Base-by-base conservation (phyloP, 2,797 vertebrate species). In the Carcharodon carcharias region DNA sequence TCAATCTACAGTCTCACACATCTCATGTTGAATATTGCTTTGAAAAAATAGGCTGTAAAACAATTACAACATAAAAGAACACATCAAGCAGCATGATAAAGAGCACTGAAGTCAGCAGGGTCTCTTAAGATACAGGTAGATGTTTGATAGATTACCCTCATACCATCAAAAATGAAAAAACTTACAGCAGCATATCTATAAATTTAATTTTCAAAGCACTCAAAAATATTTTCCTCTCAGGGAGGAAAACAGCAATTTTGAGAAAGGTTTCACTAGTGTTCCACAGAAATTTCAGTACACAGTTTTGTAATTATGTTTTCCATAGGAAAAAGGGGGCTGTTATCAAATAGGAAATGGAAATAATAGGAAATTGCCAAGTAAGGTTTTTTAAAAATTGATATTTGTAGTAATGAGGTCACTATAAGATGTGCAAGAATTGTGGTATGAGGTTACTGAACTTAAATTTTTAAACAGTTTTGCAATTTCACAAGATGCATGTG, bases 281-380 rank as follows among this genome's bases (percentile, higher is more conserved):
- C 28, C 94, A 56, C 69, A 54, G 94, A 35, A 95, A 73, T 65
- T 65, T 65, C 61, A n/a, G n/a, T 93, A 40, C 91, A 93, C 94
- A n/a, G 69, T 95, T 56, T 95, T 5, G n/a, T n/a, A n/a, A 77
- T 56, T 92, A 58, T 4, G 31, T 95, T 95, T 95, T 95, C 94
- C 94, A 95, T 77, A 95, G 94, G 94, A 95, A 77, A 95, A 95
- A 95, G 50, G 54, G 71, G 50, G 9, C 61, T 93, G 63, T 63
- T 93, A 63, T 93, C 63, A 67, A 93, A 40, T 65, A n/a, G 45
- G 61, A 40, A 92, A 65, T 65, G 91, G 1, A 92, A 65, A 63
- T 40, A 92, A 65, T 45, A 50, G 40, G 40, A 82, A 82, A 7
- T 50, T 67, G 91, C 56, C 35, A 40, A 45, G 21, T 61, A 91